Evolutionary conservation across 2,797 vertebrate species (phyloP).

Genomic region (Sebastes nivosus): DNA sequence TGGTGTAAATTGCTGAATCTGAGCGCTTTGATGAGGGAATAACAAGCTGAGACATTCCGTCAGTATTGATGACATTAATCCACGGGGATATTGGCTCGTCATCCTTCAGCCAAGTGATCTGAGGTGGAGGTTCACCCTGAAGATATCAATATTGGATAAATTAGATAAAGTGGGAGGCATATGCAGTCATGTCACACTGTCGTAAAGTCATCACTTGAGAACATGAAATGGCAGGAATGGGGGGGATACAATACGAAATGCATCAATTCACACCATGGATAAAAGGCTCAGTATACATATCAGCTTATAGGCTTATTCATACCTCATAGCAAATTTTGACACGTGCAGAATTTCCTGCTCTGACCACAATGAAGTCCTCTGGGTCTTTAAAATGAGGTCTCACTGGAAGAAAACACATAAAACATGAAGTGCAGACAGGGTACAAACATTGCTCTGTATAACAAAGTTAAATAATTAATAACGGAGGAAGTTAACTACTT

Average conservation of each 20-base stretch:
- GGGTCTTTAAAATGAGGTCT: slow-evolving; percentile 84
- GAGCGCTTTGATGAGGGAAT: slow-evolving; percentile 82
- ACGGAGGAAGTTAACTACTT: slow-evolving; percentile 59
- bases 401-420: slow-evolving; percentile 74
- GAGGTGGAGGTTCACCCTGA: slow-evolving; percentile 85
- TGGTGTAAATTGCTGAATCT: slow-evolving; percentile 84
- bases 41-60: slow-evolving; percentile 84
- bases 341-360: slow-evolving; percentile 82
- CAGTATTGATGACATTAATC: slow-evolving; percentile 74
- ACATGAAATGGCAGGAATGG: neutral
- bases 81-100: slow-evolving; percentile 79
- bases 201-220: slow-evolving; percentile 7
- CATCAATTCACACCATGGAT: neutral
- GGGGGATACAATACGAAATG: neutral
- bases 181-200: neutral
- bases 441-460: neutral
- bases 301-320: slow-evolving; percentile 36
- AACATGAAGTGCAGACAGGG: neutral
- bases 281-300: neutral
- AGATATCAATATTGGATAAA: slow-evolving; percentile 28
- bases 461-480: slow-evolving; percentile 4
- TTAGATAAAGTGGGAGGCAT: slow-evolving; percentile 1
- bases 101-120: slow-evolving; percentile 89
- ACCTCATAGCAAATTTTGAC: slow-evolving; percentile 88
- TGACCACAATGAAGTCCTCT: slow-evolving; percentile 84